Conservation (phyloP, 2,888 invertebrate species). For the Bunonema sp. region DNA sequence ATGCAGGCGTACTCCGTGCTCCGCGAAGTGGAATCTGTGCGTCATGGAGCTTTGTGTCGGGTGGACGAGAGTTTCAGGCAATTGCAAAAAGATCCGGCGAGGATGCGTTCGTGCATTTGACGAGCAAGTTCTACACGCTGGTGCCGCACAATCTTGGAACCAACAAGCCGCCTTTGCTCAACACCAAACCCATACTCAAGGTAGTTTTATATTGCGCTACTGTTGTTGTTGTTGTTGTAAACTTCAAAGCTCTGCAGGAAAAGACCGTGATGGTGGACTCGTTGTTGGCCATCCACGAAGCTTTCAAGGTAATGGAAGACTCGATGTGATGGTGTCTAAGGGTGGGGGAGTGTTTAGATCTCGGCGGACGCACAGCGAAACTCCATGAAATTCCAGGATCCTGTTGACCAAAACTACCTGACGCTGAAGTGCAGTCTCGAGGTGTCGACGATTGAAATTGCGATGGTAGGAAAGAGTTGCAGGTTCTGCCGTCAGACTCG, state of each 20-base stretch:
- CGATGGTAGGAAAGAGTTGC: not conserved
- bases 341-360: not conserved
- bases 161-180: slow-evolving; percentile 64
- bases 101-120: too few species aligned
- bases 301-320: slow-evolving; percentile 66
- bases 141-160: slow-evolving; percentile 87
- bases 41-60: too few species aligned
- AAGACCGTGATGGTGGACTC: slow-evolving; percentile 76
- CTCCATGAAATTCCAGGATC: too few species aligned
- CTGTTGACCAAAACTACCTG: slow-evolving; percentile 70
- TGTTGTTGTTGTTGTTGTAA: too few species aligned
- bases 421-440: slow-evolving; percentile 69
- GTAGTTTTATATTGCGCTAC: too few species aligned
- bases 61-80: too few species aligned
- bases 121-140: slow-evolving; percentile 82
- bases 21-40: slow-evolving; percentile 47
- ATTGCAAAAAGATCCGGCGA: too few species aligned
- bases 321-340: not conserved
- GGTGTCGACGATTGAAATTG: slow-evolving; percentile 18
- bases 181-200: slow-evolving; percentile 60
- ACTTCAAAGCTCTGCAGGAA: slow-evolving; percentile 50
- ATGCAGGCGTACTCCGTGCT: slow-evolving; percentile 69
- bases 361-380: slow-evolving; percentile 45
- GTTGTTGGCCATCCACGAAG: slow-evolving; percentile 81
- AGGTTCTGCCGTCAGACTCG: slow-evolving; percentile 26